Base-by-base conservation (phyloP, 1,140 invertebrate genomes). In the Metaphire vulgaris region DNA sequence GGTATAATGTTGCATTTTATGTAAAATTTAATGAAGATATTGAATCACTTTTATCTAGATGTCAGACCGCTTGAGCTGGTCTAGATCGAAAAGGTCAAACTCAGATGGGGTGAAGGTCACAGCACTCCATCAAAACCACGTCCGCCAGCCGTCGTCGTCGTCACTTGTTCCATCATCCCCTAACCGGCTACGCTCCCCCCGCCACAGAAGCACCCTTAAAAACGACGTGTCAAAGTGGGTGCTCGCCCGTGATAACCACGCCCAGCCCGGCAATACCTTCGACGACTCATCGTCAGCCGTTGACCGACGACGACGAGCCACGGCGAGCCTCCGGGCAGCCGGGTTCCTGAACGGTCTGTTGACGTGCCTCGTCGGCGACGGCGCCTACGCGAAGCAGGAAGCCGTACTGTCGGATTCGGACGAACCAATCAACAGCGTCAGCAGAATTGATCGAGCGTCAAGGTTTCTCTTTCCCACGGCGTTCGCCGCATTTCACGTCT, bases 381-480 rank as follows among this genome's bases (percentile, higher is more conserved):
- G 41, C 6, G 41, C 41, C 41, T 56, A 56, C 21, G 41, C 41
- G 41, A 21, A 21, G 6, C 41, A 56, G 41, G 6, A 6, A 56
- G 21, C 6, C 41, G 41, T 56, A 56, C 21, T 21, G 6, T 21
- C 41, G 41, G 6, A 6, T 56, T 6, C 6, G 21, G 21, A 12
- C 41, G 41, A 56, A 56, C 41, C 21, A 6, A 56, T 56, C 41
- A 56, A 56, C 41, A 56, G 70, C 26, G 82, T 82, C 1, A 79
- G 79, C 34, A 74, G 68, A 65, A 85, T 97, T 76, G 94, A 97
- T 85, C 89, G 90, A 80, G 89, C 92, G 0, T 92, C 94, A 0
- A 88, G 94, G 32, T 87, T 96, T 70, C 85, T 94, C n/a, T 97
- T 97, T 83, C 95, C 95, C 1, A 89, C 92, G 1, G 92, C 92